Percentiles rank a stretch among this genome's conserved stretches.
These are phyloP conservation scores for Agapostemon virescens DNA, from an alignment of 2,888 invertebrate species.

Conservation along the genomic window DNA sequence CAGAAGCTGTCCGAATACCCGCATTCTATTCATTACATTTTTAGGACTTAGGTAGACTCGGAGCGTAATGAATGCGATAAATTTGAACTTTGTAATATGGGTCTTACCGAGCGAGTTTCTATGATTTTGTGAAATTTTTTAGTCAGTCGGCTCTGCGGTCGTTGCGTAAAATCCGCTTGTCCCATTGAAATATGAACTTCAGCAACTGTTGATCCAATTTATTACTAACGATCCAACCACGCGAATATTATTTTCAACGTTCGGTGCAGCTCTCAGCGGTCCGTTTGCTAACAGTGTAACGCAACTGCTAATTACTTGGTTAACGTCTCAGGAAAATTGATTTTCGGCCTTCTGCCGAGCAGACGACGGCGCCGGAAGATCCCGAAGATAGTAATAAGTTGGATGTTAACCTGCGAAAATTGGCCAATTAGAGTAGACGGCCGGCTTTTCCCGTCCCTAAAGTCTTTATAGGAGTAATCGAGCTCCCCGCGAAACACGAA, in stretches of 20 bases:
- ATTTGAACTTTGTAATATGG: neutral
- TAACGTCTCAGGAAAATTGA: neutral
- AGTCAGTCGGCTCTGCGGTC: no score
- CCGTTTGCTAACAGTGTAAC: neutral
- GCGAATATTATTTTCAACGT: neutral
- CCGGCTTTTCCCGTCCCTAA: slow-evolving; percentile 73
- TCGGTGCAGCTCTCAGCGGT: neutral
- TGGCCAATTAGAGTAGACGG: slow-evolving; percentile 76
- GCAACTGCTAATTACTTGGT: neutral
- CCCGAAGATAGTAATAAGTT: slow-evolving; percentile 75
- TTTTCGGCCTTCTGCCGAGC: slow-evolving; percentile 56
- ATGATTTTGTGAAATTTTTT: no score
- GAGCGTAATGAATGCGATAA: neutral
- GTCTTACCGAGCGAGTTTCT: neutral
- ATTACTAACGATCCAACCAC: neutral
- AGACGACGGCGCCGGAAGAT: slow-evolving; percentile 62
- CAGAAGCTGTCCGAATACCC: no score
- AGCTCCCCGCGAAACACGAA: slow-evolving; percentile 71
- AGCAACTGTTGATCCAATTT: neutral
- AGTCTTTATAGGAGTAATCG: slow-evolving; percentile 73
- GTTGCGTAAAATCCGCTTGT: neutral
- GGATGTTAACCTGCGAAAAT: slow-evolving; percentile 78
- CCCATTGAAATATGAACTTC: neutral
- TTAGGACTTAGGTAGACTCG: neutral
- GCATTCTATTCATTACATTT: neutral